These are phyloP conservation scores for Aleiodes leptofemur DNA, from an alignment of 2,888 invertebrate genomes.

Conservation along the genomic window DNA sequence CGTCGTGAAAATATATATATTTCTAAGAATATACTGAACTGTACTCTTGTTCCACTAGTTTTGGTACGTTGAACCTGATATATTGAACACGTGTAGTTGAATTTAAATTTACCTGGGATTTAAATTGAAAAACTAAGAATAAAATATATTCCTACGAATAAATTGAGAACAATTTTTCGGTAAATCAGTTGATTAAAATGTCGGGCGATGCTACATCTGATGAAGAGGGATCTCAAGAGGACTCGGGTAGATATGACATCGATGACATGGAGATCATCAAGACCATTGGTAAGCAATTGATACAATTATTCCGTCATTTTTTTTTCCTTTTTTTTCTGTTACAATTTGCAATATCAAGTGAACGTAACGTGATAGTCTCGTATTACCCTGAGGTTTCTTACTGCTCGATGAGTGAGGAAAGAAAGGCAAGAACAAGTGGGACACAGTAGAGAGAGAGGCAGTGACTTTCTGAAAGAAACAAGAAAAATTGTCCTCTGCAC, in stretches of 20 bases:
- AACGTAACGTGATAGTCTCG: conserved; percentile 23
- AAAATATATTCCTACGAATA: conserved; percentile 41
- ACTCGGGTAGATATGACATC: conserved; percentile 77
- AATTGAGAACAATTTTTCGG: conserved; percentile 56
- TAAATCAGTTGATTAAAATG: conserved; percentile 53
- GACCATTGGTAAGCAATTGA: conserved; percentile 86
- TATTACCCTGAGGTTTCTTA: conserved; percentile 15
- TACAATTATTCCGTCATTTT: conserved; percentile 7
- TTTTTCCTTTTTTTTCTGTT: not conserved
- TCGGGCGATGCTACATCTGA: conserved; percentile 66
- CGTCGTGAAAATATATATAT: not conserved
- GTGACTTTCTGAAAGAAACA: not conserved
- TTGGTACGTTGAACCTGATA: conserved; percentile 40
- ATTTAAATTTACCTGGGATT: not conserved
- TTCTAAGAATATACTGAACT: conserved; percentile 26
- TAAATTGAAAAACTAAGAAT: no score
- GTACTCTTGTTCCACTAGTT: conserved; percentile 34
- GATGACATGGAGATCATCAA: conserved; percentile 91
- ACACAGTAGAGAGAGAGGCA: conserved; percentile 66
- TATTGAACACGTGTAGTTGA: conserved; percentile 6
- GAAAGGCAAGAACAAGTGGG: conserved; percentile 62
- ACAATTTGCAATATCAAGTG: not conserved
- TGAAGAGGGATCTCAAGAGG: conserved; percentile 71
- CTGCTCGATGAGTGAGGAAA: conserved; percentile 22
- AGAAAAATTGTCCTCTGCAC: conserved; percentile 35